phyloP scores from a whole-genome alignment of 1,140 invertebrate species.

The Gryllus bimaculatus region DNA sequence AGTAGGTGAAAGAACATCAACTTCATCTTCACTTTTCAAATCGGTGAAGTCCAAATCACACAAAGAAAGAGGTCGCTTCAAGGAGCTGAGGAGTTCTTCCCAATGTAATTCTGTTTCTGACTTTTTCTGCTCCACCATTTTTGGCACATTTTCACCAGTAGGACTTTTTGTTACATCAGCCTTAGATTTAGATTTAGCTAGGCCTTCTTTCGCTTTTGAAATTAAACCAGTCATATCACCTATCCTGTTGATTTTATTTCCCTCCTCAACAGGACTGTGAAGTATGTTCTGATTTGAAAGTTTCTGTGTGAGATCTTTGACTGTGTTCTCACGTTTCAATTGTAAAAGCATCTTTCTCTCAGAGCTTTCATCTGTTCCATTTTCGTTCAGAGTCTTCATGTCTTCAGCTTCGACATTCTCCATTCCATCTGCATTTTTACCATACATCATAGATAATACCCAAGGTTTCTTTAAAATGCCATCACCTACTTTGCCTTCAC shows the following conservation, averaged over 20 bases:
- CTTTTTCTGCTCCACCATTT: constrained; percentile 65
- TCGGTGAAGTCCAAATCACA: constrained; percentile 97
- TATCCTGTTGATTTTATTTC: constrained; percentile 36
- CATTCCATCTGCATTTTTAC: constrained; percentile 38
- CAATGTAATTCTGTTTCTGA: constrained; percentile 91
- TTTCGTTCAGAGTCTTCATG: constrained; percentile 43
- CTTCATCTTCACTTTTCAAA: constrained; percentile 60
- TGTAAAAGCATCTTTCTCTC: constrained; percentile 45
- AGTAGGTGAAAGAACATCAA: constrained; percentile 25
- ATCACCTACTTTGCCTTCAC: constrained; percentile 10
- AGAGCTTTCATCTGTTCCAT: constrained; percentile 33
- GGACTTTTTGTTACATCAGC: constrained; percentile 57
- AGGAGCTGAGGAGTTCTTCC: constrained; percentile 77
- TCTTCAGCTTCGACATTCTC: constrained; percentile 41
- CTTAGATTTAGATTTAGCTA: constrained; percentile 71
- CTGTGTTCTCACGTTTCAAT: constrained; percentile 64
- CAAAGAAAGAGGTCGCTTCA: constrained; percentile 75
- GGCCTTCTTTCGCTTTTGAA: constrained; percentile 86
- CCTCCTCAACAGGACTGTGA: constrained; percentile 39
- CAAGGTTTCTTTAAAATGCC: constrained; percentile 48
- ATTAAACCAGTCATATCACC: constrained; percentile 83
- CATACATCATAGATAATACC: constrained; percentile 44
- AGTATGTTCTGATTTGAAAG: constrained; percentile 57
- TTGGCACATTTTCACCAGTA: constrained; percentile 47
- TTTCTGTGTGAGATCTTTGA: constrained; percentile 79